phyloP scores from a whole-genome alignment of 1,140 invertebrate species.

The Drosophila teissieri region DNA sequence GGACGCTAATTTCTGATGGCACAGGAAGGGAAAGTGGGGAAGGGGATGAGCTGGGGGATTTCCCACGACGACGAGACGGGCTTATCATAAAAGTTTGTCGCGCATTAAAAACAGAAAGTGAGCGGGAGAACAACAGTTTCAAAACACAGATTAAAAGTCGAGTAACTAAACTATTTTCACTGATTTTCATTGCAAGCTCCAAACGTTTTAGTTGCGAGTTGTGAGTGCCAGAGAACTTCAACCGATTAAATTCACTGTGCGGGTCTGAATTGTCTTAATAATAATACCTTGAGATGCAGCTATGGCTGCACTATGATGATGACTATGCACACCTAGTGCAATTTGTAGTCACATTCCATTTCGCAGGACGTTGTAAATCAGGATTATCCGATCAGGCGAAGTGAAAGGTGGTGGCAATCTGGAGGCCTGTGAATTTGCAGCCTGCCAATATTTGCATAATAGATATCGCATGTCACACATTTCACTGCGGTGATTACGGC shows the following conservation, averaged over 20 bases:
- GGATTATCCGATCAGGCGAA: slow-evolving; percentile 2
- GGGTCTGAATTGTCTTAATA: background rate
- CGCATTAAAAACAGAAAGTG: slow-evolving; percentile 55
- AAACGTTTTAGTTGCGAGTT: background rate
- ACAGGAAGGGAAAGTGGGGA: background rate
- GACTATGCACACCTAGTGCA: background rate
- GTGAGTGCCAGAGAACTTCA: too few relatives aligned
- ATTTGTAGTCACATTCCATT: background rate
- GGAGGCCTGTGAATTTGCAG: slow-evolving; percentile 63
- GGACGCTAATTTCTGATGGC: slow-evolving; percentile 69
- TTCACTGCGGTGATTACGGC: slow-evolving; percentile 35
- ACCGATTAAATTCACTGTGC: background rate
- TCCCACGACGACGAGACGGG: slow-evolving; percentile 14
- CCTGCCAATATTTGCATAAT: slow-evolving; percentile 78
- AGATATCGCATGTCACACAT: slow-evolving; percentile 74
- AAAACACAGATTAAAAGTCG: slow-evolving; percentile 9
- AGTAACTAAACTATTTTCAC: background rate
- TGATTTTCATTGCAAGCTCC: background rate
- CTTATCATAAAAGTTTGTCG: slow-evolving; percentile 62
- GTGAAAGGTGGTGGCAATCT: slow-evolving; percentile 40
- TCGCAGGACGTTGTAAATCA: slow-evolving; percentile 5
- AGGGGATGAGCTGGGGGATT: background rate
- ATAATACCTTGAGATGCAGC: background rate
- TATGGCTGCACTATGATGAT: too few relatives aligned
- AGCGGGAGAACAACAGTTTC: slow-evolving; percentile 1